These are phyloP conservation scores for Heliconius hewitsoni DNA, from an alignment of 1,140 invertebrate species.

Conservation along the genomic window DNA sequence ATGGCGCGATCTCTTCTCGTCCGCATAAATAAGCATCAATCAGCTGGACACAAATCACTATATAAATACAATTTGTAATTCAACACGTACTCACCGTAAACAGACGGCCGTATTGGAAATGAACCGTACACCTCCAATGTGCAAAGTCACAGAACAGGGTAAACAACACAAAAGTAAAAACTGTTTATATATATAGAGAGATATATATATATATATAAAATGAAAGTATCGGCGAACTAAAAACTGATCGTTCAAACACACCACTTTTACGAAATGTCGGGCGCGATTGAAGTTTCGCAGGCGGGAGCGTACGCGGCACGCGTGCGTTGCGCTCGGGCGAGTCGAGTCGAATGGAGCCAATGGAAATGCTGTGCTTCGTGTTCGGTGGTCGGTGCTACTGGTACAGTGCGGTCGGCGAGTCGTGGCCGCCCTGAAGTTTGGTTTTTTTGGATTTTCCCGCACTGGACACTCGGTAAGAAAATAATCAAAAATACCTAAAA, in stretches of 20 bases:
- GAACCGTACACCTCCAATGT: slow-evolving; percentile 74
- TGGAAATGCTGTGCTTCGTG: slow-evolving; percentile 20
- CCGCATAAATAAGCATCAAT: slow-evolving; percentile 75
- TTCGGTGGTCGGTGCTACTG: slow-evolving; percentile 1
- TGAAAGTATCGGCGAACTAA: slow-evolving; percentile 58
- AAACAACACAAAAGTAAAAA: slow-evolving; percentile 73
- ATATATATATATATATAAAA: slow-evolving; percentile 44
- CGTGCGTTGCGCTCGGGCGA: slow-evolving; percentile 54
- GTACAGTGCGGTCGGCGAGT: neutral
- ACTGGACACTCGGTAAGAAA: too few relatives aligned
- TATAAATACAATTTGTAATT: slow-evolving; percentile 69
- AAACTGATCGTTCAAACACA: slow-evolving; percentile 57
- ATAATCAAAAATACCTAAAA: too few relatives aligned
- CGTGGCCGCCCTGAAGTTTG: too few relatives aligned
- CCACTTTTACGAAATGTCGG: slow-evolving; percentile 63
- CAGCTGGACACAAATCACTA: slow-evolving; percentile 62
- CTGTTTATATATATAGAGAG: slow-evolving; percentile 42
- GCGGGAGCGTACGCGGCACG: slow-evolving; percentile 48
- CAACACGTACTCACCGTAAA: slow-evolving; percentile 72
- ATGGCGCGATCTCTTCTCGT: slow-evolving; percentile 65
- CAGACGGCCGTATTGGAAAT: slow-evolving; percentile 71
- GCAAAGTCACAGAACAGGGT: slow-evolving; percentile 68
- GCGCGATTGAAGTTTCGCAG: slow-evolving; percentile 67
- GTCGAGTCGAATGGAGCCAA: slow-evolving; percentile 61
- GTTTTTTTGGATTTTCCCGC: too few relatives aligned